These are phyloP conservation scores for Forbesichthys agassizii DNA, from an alignment of 2,113 vertebrate genomes.

Conservation along the genomic window DNA sequence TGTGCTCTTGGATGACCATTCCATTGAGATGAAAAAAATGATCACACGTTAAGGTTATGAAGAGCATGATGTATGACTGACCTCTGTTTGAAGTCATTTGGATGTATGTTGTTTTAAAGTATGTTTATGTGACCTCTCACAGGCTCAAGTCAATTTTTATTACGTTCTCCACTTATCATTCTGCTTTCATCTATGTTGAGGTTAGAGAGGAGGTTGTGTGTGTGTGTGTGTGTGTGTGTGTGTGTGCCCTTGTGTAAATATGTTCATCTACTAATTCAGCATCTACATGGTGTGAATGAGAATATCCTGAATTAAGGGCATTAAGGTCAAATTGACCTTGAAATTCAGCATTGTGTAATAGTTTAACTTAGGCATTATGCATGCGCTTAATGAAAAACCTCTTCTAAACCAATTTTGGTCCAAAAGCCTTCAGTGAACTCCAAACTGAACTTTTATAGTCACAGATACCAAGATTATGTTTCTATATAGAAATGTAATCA, in stretches of 20 bases:
- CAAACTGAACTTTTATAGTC: slow-evolving; percentile 15
- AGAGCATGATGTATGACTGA: slow-evolving; percentile 45
- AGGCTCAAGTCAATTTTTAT: slow-evolving; percentile 16
- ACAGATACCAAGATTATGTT: not conserved
- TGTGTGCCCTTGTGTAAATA: not conserved
- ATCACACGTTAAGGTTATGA: slow-evolving; percentile 11
- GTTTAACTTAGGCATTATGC: slow-evolving; percentile 12
- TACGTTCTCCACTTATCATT: slow-evolving; percentile 12
- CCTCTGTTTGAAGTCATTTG: slow-evolving; percentile 47
- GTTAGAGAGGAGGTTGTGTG: not conserved
- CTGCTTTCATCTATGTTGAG: not conserved
- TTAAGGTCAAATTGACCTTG: not conserved
- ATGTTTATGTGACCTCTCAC: slow-evolving; percentile 49
- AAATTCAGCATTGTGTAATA: slow-evolving; percentile 7
- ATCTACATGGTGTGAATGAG: not conserved
- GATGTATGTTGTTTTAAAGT: slow-evolving; percentile 41
- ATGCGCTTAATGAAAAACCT: slow-evolving; percentile 10
- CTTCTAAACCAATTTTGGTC: too few relatives aligned
- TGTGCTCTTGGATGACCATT: slow-evolving; percentile 32
- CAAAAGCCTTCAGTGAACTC: slow-evolving; percentile 3
- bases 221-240: not conserved
- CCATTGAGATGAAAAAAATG: slow-evolving; percentile 14
- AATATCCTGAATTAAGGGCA: not conserved
- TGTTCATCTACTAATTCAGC: not conserved
- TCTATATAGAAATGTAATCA: slow-evolving; percentile 8